These are phyloP conservation scores for Gari tellinella DNA, from an alignment of 2,888 invertebrate species.

Conservation along the genomic window DNA sequence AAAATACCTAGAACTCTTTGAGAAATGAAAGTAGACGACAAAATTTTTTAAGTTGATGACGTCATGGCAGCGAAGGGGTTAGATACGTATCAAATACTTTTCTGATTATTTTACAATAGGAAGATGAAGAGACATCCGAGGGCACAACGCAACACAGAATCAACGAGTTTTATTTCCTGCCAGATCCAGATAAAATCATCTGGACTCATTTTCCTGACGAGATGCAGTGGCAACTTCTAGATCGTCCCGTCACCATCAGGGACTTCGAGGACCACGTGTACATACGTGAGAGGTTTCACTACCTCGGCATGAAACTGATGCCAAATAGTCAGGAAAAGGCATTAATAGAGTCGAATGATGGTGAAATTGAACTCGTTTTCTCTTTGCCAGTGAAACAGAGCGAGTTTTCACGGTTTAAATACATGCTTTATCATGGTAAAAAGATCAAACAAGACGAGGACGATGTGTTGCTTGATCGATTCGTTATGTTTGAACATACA, in stretches of 20 bases:
- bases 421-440: constrained; percentile 77
- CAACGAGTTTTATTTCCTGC: constrained; percentile 83
- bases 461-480: constrained; percentile 76
- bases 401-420: constrained; percentile 76
- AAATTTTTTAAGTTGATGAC: too few relatives aligned
- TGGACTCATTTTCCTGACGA: constrained; percentile 82
- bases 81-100: too few relatives aligned
- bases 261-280: constrained; percentile 80
- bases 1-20: too few relatives aligned
- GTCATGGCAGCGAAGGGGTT: too few relatives aligned
- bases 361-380: constrained; percentile 77
- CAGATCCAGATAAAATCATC: constrained; percentile 80
- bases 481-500: constrained; percentile 79
- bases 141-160: constrained; percentile 79
- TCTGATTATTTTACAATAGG: constrained; percentile 39
- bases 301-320: constrained; percentile 72
- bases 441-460: constrained; percentile 45
- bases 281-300: constrained; percentile 79
- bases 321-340: constrained; percentile 70
- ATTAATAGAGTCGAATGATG: constrained; percentile 71
- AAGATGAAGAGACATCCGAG: constrained; percentile 71
- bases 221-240: constrained; percentile 79
- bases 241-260: constrained; percentile 67
- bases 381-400: constrained; percentile 68
- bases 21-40: too few relatives aligned